Evolutionary conservation across 2,113 vertebrate species (phyloP), one percentile per base, ranked within the genome.

Genomic region (Nibea coibor): DNA sequence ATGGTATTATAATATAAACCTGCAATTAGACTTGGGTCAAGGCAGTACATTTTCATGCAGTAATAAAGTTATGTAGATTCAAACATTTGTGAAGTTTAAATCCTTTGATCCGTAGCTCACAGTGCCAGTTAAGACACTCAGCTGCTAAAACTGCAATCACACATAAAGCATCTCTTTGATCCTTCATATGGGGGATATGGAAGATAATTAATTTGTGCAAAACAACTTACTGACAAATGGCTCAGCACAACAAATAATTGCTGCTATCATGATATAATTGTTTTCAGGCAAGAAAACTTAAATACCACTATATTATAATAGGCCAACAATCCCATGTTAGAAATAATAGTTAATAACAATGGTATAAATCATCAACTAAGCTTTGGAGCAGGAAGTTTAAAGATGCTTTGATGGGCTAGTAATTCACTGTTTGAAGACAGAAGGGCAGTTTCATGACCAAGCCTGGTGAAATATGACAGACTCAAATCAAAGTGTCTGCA

Each of bases 311-410:
- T 56, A 24, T 35, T 6, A 59, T 14, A 61, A 12, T 22, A n/a
- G 66, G 58, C 35, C 45, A 2, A 59, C 16, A 62, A 48, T 14
- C 28, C 14, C 8, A 53, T 53, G n/a, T 19, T 57, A 16, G 1
- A 69, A 62, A 67, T 56, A 84, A 35, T 26, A 35, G 51, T 22
- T 80, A 11, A 50, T 7, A 56, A 12, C 56, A 35, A 65, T 67
- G 8, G n/a, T 75, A 62, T 10, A 51, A 50, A 10, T 56, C 10
- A 19, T 20, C 3, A 22, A 58, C 19, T 59, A 77, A 35, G 9
- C 68, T 80, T 71, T 53, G n/a, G 61, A 63, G 65, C 65, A 66
- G 28, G 48, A 48, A 57, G 75, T 59, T 17, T 75, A 66, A 80
- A 24, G 82, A 45, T 65, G 5, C 53, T 47, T 74, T 85, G 10